Evolutionary conservation across 1,140 invertebrate species (phyloP).

Genomic region (Ruditapes philippinarum): DNA sequence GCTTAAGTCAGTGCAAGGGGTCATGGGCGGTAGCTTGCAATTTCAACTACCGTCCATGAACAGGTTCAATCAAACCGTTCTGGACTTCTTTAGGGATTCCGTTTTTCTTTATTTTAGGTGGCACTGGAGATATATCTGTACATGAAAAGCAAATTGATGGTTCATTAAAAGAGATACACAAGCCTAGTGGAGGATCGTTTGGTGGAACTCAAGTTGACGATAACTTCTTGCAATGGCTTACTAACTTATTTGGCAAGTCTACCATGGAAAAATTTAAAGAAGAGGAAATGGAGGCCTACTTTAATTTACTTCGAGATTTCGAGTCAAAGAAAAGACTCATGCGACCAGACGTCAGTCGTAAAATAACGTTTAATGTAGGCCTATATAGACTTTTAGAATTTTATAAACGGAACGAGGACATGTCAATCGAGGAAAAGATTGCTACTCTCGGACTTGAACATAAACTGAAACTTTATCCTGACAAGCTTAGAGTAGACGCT

Average conservation of each 20-base stretch:
- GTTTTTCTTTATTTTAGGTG: too few species aligned
- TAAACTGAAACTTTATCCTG: not conserved
- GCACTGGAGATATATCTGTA: constrained; percentile 40
- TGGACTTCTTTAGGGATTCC: too few species aligned
- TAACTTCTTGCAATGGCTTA: constrained; percentile 22
- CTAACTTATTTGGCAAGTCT: not conserved
- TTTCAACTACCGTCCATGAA: too few species aligned
- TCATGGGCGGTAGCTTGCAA: too few species aligned
- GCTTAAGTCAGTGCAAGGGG: too few species aligned
- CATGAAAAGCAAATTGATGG: constrained; percentile 4
- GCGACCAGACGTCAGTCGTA: not conserved
- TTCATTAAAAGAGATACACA: constrained; percentile 14
- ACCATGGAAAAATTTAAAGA: not conserved
- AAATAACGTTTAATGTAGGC: constrained; percentile 3
- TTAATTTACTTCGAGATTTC: constrained; percentile 31
- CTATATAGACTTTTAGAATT: constrained; percentile 4
- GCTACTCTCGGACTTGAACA: not conserved
- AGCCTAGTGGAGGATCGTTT: constrained; percentile 20
- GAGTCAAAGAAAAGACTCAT: constrained; percentile 43
- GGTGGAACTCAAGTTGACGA: constrained; percentile 24
- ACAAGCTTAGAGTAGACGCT: constrained; percentile 10
- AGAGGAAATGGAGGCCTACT: constrained; percentile 14
- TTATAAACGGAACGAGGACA: not conserved
- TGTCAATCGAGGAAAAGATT: not conserved
- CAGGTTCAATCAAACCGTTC: too few species aligned